Conservation (phyloP, 2,888 invertebrate genomes). For the Lasioglossum marginatum region DNA sequence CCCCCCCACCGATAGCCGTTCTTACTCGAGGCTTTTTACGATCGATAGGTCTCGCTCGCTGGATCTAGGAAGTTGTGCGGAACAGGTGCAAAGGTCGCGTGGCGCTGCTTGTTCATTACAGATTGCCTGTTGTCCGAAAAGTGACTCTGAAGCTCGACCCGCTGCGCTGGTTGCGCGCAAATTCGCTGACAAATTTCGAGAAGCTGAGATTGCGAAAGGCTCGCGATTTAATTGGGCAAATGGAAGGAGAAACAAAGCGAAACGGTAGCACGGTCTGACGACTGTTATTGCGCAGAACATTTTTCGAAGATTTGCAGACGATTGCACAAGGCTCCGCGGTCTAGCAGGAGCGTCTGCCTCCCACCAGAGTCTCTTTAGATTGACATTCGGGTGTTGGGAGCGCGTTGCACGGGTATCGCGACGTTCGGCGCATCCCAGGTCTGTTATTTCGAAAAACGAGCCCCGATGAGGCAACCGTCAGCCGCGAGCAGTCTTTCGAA, state of each 20-base stretch:
- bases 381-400: background rate
- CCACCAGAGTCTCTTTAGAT: background rate
- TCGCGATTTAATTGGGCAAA: background rate
- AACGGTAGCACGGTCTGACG: background rate
- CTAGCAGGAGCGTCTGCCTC: background rate
- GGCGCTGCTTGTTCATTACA: background rate
- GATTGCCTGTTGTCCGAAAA: background rate
- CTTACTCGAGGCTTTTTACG: background rate
- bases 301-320: background rate
- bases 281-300: background rate
- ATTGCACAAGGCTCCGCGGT: background rate
- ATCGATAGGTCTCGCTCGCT: background rate
- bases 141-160: fast-evolving
- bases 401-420: background rate
- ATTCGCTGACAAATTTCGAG: background rate
- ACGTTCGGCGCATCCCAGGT: background rate
- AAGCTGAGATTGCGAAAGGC: background rate
- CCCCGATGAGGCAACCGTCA: background rate
- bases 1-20: background rate
- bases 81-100: background rate
- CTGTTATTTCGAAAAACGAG: background rate
- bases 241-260: background rate
- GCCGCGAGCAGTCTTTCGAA: background rate
- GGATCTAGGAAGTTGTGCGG: background rate
- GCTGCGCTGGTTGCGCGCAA: background rate